Evolutionary conservation across 2,113 vertebrate species (phyloP).

Genomic region (Aleadryas rufinucha): DNA sequence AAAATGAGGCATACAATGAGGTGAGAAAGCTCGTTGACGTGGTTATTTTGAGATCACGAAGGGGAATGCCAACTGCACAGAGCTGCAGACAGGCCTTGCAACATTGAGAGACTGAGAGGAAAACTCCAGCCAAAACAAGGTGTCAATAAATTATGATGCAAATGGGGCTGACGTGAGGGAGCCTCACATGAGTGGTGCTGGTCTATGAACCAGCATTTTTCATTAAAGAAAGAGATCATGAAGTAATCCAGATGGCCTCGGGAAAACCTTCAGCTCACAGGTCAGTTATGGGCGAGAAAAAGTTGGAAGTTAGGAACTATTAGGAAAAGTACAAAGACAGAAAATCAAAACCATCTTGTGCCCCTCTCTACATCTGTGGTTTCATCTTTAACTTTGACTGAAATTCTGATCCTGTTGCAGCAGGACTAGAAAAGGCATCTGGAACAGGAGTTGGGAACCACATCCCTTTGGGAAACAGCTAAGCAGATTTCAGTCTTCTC

Average conservation of each 20-base stretch:
- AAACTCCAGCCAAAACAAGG: neutral
- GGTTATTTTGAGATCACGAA: neutral
- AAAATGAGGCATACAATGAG: neutral
- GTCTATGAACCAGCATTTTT: neutral
- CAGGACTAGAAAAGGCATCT: neutral
- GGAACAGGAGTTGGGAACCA: neutral
- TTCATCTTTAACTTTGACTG: neutral
- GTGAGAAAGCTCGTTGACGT: neutral
- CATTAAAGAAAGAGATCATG: neutral
- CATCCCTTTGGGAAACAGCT: neutral
- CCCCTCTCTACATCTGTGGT: neutral
- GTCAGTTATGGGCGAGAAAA: neutral
- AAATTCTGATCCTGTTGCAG: neutral
- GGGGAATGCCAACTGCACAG: neutral
- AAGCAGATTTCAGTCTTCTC: neutral
- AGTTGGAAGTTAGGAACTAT: neutral
- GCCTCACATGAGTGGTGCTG: accelerated
- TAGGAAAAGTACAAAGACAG: neutral
- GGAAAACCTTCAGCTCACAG: neutral
- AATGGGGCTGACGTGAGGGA: neutral
- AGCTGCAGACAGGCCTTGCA: neutral
- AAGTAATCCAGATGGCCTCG: neutral
- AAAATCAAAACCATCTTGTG: neutral
- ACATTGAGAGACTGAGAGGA: neutral
- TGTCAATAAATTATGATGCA: neutral